Conservation (phyloP, 1,140 invertebrate genomes). For the Drosophila parabipectinata region DNA sequence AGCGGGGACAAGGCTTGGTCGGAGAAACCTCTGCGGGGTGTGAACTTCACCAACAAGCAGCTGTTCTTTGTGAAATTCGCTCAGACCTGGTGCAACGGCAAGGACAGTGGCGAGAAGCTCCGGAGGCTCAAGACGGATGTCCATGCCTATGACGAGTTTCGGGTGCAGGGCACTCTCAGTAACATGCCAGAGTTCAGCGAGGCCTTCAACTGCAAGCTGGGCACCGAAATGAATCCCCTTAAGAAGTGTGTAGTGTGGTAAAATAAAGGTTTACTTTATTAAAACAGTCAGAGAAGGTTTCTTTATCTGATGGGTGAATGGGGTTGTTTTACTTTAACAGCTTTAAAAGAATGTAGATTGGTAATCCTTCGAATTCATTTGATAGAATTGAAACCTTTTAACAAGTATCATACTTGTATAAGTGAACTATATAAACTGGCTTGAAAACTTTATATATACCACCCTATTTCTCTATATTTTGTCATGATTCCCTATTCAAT, state of each 20-base stretch:
- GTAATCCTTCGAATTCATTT: no score
- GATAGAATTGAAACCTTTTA: no score
- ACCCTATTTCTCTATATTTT: no score
- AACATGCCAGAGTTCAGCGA: slow-evolving; percentile 88
- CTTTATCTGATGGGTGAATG: no score
- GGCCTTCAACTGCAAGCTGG: slow-evolving; percentile 87
- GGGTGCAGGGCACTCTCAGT: slow-evolving; percentile 88
- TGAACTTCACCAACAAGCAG: slow-evolving; percentile 86
- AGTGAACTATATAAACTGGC: no score
- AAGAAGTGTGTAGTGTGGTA: slow-evolving; percentile 86
- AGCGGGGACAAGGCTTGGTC: slow-evolving; percentile 79
- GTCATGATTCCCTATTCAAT: no score
- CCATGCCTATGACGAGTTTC: slow-evolving; percentile 84
- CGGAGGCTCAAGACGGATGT: slow-evolving; percentile 61
- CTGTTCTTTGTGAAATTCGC: slow-evolving; percentile 87
- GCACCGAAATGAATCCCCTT: slow-evolving; percentile 88
- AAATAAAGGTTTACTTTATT: slow-evolving; percentile 28
- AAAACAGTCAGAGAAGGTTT: neutral
- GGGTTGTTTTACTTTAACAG: neutral
- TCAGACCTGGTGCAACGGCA: slow-evolving; percentile 85
- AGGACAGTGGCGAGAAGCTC: slow-evolving; percentile 83
- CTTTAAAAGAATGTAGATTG: no score
- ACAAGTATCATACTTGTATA: no score
- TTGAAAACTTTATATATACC: no score
- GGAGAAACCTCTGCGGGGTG: slow-evolving; percentile 85